Conservation (phyloP, 2,888 invertebrate species). For the Eurytoma californica region DNA sequence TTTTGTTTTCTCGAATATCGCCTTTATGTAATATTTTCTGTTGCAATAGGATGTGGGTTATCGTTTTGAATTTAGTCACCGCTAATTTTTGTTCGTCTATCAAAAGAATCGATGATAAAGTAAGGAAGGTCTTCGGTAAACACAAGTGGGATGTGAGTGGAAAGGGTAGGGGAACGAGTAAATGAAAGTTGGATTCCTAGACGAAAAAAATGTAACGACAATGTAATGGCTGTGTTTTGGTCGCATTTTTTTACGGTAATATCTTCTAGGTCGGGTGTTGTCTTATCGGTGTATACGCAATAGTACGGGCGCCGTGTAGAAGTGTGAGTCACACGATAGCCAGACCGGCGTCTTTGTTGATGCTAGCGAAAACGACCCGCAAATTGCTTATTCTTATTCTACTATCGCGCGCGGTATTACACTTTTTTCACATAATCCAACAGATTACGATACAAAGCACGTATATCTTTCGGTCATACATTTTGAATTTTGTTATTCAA, state of each 20-base stretch:
- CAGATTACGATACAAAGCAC: background rate
- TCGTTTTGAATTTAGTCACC: too few relatives aligned
- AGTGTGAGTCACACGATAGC: conserved; percentile 26
- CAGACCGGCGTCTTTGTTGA: background rate
- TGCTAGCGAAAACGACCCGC: background rate
- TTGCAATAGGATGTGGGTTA: too few relatives aligned
- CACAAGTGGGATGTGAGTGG: too few relatives aligned
- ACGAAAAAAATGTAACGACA: background rate
- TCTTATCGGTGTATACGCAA: conserved; percentile 13
- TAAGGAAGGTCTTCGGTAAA: too few relatives aligned
- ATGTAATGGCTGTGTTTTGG: background rate
- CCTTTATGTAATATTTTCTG: too few relatives aligned
- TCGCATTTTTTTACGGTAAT: background rate
- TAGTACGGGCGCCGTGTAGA: background rate
- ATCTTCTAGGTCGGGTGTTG: conserved; percentile 31
- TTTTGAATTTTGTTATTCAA: too few relatives aligned
- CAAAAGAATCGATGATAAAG: too few relatives aligned
- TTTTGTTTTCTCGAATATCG: too few relatives aligned
- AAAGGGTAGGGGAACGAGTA: too few relatives aligned
- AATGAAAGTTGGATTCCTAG: background rate
- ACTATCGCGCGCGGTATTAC: background rate
- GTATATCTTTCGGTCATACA: background rate
- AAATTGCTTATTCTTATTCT: conserved; percentile 14
- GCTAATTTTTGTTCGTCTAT: too few relatives aligned
- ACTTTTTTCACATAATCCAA: too few relatives aligned